Conservation (phyloP, 2,888 invertebrate species). For the Heliconius hortense region DNA sequence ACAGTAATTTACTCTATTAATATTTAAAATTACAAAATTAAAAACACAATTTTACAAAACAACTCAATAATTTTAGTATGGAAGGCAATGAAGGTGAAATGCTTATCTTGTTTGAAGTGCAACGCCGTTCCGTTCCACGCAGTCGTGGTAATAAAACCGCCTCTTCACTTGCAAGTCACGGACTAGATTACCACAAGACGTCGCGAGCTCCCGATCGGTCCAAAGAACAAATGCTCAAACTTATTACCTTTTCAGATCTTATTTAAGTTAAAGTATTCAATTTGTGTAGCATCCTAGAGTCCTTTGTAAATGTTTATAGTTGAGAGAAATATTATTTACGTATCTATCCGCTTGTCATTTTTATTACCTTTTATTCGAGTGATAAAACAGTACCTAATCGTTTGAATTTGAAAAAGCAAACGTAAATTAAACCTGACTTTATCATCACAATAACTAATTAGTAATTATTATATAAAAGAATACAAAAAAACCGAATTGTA, state of each 20-base stretch:
- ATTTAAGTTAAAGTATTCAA: conserved; percentile 32
- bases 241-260: conserved; percentile 46
- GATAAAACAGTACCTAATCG: no score
- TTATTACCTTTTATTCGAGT: neutral
- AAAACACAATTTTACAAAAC: neutral
- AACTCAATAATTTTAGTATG: conserved; percentile 19
- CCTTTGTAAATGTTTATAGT: conserved; percentile 10
- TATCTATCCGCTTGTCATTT: neutral
- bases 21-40: neutral
- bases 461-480: neutral
- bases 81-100: conserved; percentile 25
- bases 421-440: neutral
- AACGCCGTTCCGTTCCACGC: conserved; percentile 41
- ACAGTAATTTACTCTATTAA: neutral
- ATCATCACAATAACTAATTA: neutral
- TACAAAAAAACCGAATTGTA: neutral
- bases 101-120: conserved; percentile 38
- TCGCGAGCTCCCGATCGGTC: conserved; percentile 66
- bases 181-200: conserved; percentile 74
- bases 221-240: conserved; percentile 51
- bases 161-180: conserved; percentile 80
- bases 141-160: conserved; percentile 67
- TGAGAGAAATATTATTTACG: neutral
- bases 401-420: no score
- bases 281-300: conserved; percentile 4